Evolutionary conservation across 2,113 vertebrate genomes (phyloP).

Genomic region (Amia ocellicauda): DNA sequence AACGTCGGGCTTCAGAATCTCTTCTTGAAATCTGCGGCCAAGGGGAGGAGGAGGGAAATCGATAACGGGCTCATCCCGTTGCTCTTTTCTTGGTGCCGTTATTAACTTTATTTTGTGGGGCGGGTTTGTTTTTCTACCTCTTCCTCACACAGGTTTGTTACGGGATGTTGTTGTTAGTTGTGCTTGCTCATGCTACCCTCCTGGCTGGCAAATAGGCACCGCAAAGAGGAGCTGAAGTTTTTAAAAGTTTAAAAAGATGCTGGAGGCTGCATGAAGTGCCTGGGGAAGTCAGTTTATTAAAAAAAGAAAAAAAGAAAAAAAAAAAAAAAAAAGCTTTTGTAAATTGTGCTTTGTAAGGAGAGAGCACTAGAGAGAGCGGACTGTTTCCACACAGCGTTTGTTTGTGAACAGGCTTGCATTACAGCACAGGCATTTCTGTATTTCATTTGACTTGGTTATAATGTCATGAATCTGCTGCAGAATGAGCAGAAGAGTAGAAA

Average conservation of each 20-base stretch:
- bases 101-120: background rate
- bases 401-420: background rate
- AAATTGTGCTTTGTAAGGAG: background rate
- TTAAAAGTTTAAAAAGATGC: background rate
- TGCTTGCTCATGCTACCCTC: background rate
- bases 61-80: background rate
- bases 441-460: background rate
- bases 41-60: background rate
- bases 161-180: background rate
- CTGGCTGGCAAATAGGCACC: background rate
- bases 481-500: background rate
- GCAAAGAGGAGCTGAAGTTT: background rate
- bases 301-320: background rate
- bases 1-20: conserved; percentile 51
- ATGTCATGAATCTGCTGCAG: background rate
- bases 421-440: background rate
- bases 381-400: background rate
- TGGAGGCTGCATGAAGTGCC: background rate
- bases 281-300: too few relatives aligned
- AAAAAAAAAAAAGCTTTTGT: background rate
- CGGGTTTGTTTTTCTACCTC: background rate
- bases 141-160: conserved; percentile 16
- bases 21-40: conserved; percentile 27
- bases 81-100: background rate
- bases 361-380: background rate